Evolutionary conservation across 92 coral and sea anemone species (phyloP).

Genomic region (Virgularia gustaviana): DNA sequence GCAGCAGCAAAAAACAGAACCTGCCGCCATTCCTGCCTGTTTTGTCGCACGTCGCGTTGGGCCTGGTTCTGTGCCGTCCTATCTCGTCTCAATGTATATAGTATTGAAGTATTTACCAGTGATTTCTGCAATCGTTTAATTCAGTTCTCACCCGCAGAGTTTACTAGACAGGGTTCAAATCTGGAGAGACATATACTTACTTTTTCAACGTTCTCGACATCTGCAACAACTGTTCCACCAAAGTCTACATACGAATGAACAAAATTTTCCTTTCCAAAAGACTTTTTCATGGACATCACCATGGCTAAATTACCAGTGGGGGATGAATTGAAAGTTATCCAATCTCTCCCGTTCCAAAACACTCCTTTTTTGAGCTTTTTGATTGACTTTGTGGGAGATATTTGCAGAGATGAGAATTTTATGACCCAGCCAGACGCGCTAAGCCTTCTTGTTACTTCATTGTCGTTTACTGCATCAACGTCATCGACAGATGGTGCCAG

Average conservation of each 20-base stretch:
- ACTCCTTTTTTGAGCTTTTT: neutral
- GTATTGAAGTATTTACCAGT: no score
- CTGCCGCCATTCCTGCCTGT: no score
- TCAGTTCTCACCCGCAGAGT: no score
- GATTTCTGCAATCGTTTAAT: no score
- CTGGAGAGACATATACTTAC: no score
- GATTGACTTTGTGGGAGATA: slow-evolving; percentile 1
- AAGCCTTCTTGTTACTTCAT: neutral
- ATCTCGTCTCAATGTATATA: no score
- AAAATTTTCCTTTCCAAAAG: neutral
- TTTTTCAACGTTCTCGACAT: neutral
- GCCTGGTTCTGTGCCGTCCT: no score
- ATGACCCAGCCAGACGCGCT: slow-evolving; percentile 5
- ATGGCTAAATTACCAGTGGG: slow-evolving; percentile 7
- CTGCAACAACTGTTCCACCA: slow-evolving; percentile 10
- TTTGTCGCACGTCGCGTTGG: no score
- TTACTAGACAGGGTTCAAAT: no score
- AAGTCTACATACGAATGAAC: neutral
- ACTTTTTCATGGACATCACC: neutral
- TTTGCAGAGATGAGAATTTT: slow-evolving; percentile 4
- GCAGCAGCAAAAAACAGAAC: no score
- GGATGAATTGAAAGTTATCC: neutral
- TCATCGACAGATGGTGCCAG: neutral
- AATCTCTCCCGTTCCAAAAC: slow-evolving; percentile 4
- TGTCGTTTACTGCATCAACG: neutral